Evolutionary conservation across 2,113 vertebrate species (phyloP).

Genomic region (Charadrius vociferus): DNA sequence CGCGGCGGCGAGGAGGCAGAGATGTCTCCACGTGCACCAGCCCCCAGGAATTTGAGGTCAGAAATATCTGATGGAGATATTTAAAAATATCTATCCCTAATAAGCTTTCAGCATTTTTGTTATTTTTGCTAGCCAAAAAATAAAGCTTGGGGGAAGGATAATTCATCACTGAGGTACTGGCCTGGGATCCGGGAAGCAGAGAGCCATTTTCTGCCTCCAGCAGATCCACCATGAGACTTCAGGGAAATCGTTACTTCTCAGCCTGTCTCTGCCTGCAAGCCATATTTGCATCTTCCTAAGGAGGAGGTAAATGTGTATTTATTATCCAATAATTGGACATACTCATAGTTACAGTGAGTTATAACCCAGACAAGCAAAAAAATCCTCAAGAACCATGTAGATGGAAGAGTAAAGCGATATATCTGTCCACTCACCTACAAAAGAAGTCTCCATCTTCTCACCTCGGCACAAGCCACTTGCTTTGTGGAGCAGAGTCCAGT

Average conservation of each 20-base stretch:
- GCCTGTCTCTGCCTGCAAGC: not conserved
- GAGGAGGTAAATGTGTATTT: not conserved
- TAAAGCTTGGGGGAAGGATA: not conserved
- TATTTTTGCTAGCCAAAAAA: fast-evolving
- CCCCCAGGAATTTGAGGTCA: fast-evolving
- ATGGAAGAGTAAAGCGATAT: fast-evolving
- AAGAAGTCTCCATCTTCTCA: not conserved
- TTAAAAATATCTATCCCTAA: not conserved
- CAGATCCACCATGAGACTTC: fast-evolving
- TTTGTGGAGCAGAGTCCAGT: not conserved
- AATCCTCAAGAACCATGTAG: not conserved
- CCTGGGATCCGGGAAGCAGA: not conserved
- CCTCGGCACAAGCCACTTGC: fast-evolving
- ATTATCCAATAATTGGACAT: not conserved
- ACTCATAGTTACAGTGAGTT: not conserved
- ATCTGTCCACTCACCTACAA: fast-evolving
- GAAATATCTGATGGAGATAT: not conserved
- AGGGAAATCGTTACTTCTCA: not conserved
- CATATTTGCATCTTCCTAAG: not conserved
- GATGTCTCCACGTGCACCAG: fast-evolving
- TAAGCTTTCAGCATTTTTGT: not conserved
- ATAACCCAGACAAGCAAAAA: not conserved
- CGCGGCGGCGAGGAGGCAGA: not conserved
- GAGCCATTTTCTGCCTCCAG: not conserved
- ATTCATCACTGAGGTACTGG: not conserved